Evolutionary conservation across 2,113 vertebrate species (phyloP), one percentile per base, ranked within the genome.

Genomic region (Redunca redunca): DNA sequence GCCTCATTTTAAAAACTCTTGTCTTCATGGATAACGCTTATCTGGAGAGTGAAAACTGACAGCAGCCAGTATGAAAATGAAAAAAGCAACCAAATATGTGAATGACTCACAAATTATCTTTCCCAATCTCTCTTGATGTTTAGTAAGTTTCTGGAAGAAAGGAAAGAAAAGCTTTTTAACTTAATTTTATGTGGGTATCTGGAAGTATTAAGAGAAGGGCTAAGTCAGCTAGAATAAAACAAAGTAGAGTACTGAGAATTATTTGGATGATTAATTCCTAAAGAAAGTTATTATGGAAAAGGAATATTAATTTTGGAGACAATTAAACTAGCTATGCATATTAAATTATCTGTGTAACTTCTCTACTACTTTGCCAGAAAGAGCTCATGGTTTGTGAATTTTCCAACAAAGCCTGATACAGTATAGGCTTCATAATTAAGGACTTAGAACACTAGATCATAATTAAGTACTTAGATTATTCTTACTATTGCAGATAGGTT

Each of bases 271-370:
- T 89, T 93, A 95, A 62, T 30, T 96, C 91, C 53, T 48, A 91
- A 88, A 90, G 60, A 96, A 88, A 94, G 19, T 60, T 84, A 48
- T 77, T 88, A 40, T 57, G 28, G 84, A 94, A 80, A 95, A 97
- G 84, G 48, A 95, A 95, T 33, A 90, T 92, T 90, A 91, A 88
- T 83, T 89, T 93, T 71, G n/a, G 55, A 97, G 50, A 90, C 53
- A 96, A 94, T 96, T 95, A 97, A 84, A 74, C 30, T 52, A 86
- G 48, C 57, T 88, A 55, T 85, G 67, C 7, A 90, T 74, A 96
- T 96, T 88, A 90, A 96, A 64, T 97, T 94, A 67, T 90, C 87
- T 78, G 5, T 23, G 43, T 81, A 85, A 88, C 67, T 96, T 95
- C 77, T 92, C 30, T 95, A 46, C 21, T 91, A 1, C 67, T 89